phyloP scores from a whole-genome alignment of 2,113 vertebrate species.

The Lagopus leucura region DNA sequence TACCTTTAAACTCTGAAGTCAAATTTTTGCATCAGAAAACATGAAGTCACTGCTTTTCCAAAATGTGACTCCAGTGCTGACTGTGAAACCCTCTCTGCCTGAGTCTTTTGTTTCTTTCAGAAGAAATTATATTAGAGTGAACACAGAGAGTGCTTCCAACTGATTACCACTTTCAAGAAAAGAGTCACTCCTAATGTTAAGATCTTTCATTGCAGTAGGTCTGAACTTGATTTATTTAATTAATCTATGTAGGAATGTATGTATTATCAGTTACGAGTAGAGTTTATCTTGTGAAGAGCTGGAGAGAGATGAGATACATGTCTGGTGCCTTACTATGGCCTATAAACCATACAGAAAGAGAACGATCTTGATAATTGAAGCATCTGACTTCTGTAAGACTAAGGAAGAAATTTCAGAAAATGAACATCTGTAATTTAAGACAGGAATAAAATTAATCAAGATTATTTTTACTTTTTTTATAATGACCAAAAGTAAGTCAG shows the following conservation, averaged over 20 bases:
- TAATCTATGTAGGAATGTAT: neutral
- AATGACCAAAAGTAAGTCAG: neutral
- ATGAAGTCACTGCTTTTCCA: neutral
- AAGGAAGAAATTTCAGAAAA: neutral
- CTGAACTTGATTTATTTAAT: neutral
- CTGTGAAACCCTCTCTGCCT: neutral
- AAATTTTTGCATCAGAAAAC: neutral
- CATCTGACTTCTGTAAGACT: neutral
- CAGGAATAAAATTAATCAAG: neutral
- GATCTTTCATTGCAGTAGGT: neutral
- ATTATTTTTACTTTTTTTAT: neutral
- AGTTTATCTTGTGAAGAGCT: neutral
- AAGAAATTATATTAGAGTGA: neutral
- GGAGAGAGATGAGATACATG: neutral
- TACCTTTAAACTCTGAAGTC: neutral
- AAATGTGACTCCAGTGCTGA: neutral
- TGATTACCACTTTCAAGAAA: neutral
- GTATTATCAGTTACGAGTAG: neutral
- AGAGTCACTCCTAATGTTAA: neutral
- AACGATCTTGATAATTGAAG: neutral
- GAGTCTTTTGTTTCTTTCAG: neutral
- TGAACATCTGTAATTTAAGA: neutral
- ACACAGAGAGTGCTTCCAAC: neutral
- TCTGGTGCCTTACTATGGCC: neutral
- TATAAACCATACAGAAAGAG: neutral